phyloP scores from a whole-genome alignment of 2,113 vertebrate genomes.

The Hystrix cristata region DNA sequence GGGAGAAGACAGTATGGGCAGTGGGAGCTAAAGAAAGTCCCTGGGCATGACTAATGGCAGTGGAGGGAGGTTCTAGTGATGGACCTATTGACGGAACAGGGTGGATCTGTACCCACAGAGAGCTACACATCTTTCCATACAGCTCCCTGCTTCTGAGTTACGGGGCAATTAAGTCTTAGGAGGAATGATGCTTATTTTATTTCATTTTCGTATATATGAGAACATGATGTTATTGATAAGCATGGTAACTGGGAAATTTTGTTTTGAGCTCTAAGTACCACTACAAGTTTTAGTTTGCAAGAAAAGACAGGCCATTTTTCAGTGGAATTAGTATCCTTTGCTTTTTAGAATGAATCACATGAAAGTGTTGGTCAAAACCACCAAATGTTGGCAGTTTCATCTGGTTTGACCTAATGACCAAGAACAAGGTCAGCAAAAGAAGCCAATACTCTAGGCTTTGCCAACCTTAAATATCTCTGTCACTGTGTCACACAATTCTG shows the following conservation, averaged over 20 bases:
- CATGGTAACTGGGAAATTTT: not conserved
- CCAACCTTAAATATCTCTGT: not conserved
- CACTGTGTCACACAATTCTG: not conserved
- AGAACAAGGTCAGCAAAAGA: not conserved
- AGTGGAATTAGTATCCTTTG: not conserved
- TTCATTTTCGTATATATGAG: not conserved
- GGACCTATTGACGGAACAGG: not conserved
- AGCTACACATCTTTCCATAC: not conserved
- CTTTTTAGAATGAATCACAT: conserved; percentile 44
- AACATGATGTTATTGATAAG: conserved; percentile 45
- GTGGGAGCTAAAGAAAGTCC: not conserved
- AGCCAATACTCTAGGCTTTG: not conserved
- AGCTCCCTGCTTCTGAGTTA: conserved; percentile 4
- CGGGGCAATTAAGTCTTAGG: not conserved
- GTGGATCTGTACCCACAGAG: not conserved
- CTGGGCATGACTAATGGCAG: not conserved
- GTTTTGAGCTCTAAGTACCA: not conserved
- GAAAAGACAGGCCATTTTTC: not conserved
- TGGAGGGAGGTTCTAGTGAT: not conserved
- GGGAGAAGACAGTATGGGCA: not conserved
- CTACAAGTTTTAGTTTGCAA: conserved; percentile 8
- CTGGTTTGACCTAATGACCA: not conserved
- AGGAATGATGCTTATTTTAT: not conserved
- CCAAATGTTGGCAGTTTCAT: not conserved
- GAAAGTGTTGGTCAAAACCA: not conserved